Conservation (phyloP, 2,797 vertebrate genomes). For the Hydrophis major region DNA sequence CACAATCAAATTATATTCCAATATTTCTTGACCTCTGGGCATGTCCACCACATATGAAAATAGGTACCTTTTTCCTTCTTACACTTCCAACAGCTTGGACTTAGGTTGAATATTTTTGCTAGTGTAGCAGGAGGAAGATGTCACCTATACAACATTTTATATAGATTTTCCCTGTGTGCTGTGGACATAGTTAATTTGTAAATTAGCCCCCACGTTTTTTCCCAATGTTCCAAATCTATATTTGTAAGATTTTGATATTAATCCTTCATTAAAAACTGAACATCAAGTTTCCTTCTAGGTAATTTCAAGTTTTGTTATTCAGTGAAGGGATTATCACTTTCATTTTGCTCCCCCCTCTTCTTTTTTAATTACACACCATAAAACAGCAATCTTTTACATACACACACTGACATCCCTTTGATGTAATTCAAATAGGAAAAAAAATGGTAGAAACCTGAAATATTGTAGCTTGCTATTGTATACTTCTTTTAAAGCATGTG, state of each 20-base stretch:
- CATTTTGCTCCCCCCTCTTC: background rate
- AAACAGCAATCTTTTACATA: background rate
- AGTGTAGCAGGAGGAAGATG: too few species aligned
- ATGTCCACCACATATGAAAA: too few species aligned
- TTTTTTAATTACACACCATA: constrained; percentile 70
- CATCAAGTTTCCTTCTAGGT: constrained; percentile 21
- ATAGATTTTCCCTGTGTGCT: too few species aligned
- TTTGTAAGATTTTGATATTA: background rate
- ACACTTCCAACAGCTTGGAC: too few species aligned
- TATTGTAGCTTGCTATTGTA: constrained; percentile 51
- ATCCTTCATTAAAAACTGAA: background rate
- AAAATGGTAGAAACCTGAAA: constrained; percentile 59
- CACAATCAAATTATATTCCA: too few species aligned
- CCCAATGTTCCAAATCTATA: too few species aligned
- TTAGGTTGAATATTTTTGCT: too few species aligned
- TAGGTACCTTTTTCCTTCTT: too few species aligned
- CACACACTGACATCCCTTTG: constrained; percentile 69
- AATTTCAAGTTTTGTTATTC: background rate
- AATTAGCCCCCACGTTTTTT: too few species aligned
- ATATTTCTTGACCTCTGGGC: too few species aligned
- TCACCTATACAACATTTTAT: too few species aligned
- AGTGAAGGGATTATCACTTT: constrained; percentile 61
- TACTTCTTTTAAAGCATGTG: constrained; percentile 47
- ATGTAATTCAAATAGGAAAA: constrained; percentile 59
- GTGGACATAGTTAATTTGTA: too few species aligned